Base-by-base conservation (phyloP, 2,888 invertebrate species). In the Azorinus chamasolen region DNA sequence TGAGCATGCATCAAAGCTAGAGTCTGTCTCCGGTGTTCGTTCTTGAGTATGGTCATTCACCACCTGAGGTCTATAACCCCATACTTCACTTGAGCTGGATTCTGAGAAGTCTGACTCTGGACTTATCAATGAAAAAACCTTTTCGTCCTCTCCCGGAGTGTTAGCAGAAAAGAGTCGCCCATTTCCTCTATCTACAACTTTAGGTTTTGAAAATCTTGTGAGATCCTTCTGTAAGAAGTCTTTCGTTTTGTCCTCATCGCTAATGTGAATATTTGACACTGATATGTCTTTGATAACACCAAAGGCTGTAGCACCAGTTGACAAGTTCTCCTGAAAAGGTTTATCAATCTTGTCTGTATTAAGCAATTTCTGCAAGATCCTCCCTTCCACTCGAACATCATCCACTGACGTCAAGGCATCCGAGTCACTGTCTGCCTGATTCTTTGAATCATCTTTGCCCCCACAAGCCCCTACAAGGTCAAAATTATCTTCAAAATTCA, bases 251-350 rank as follows among this genome's bases (percentile, higher is more conserved):
- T 92, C 91, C 2, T 78, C 77, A 41, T 91, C 91, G 24, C 69
- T 83, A 6, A 90, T 66, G 62, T 89, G 85, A 51, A 92, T 91
- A 79, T 92, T 92, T 12, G 89, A 88, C 24, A 92, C 90, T n/a
- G 90, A 90, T 16, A 92, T 76, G 70, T 92, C 91, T 76, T 92
- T 92, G 41, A 92, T 92, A 5, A 89, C 75, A 16, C 92, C 92
- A 83, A 92, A 92, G 51, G 83, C 79, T 51, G 65, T 70, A 61
- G 54, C 71, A 54, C 68, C 69, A 48, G 48, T 16, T 18, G 69
- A 50, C 4, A 62, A 24, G 32, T 46, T 58, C 18, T 76, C 75
- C 48, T 45, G 59, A 46, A 63, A 62, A 10, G 73, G 63, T 61
- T 62, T 76, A 46, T 78, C 78, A n/a, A 72, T 79, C 51, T 69